Evolutionary conservation across 2,113 vertebrate species (phyloP).

Genomic region (Hemichromis elongatus): DNA sequence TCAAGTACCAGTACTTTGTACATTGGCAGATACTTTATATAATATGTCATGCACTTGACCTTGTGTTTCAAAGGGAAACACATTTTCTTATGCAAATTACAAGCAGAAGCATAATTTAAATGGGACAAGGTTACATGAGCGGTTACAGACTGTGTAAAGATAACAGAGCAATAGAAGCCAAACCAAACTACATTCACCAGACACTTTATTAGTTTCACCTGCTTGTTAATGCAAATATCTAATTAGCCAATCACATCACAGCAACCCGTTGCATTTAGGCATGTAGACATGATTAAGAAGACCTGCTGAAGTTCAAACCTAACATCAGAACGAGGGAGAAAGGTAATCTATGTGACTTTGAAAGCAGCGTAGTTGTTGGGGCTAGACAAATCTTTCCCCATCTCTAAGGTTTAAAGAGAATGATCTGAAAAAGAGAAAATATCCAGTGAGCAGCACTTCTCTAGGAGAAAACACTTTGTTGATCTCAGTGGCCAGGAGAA

Average conservation of each 20-base stretch:
- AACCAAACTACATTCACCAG: background rate
- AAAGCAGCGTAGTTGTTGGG: background rate
- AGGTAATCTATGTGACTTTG: background rate
- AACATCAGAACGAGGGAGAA: background rate
- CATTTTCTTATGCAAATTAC: background rate
- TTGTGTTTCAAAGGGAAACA: background rate
- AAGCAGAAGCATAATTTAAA: background rate
- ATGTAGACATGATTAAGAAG: background rate
- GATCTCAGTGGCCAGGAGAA: background rate
- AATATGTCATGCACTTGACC: background rate
- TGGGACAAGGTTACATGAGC: background rate
- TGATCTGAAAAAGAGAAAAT: background rate
- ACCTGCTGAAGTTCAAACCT: background rate
- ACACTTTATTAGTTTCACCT: background rate
- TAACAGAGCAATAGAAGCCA: background rate
- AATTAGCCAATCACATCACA: background rate
- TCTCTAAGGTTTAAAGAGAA: background rate
- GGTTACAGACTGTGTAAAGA: background rate
- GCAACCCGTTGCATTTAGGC: background rate
- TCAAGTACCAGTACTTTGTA: background rate
- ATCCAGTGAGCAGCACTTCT: background rate
- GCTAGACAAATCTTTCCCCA: background rate
- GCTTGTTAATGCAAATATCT: background rate
- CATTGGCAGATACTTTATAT: background rate
- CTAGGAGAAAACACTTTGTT: background rate